phyloP scores from a whole-genome alignment of 2,113 vertebrate species.

The Gracilinanus agilis region DNA sequence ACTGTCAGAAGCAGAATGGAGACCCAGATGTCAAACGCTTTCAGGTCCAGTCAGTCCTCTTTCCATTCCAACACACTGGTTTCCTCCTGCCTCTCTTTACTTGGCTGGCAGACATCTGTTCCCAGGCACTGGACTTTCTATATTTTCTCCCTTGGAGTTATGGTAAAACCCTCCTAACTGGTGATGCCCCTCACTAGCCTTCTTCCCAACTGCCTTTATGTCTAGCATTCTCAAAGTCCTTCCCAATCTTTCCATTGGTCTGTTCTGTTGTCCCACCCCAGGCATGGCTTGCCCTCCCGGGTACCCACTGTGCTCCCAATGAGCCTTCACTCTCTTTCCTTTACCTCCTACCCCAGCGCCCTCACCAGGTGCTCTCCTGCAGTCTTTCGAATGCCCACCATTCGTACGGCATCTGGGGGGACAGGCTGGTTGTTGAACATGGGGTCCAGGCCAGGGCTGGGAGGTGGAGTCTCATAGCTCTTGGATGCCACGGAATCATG shows the following conservation, averaged over 20 bases:
- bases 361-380: slow-evolving; percentile 96
- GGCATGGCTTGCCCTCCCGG: accelerated
- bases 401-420: slow-evolving; percentile 94
- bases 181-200: not conserved
- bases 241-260: not conserved
- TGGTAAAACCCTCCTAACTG: accelerated
- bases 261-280: not conserved
- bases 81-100: not conserved
- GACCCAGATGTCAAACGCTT: not conserved
- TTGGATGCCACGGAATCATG: slow-evolving; percentile 97
- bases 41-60: not conserved
- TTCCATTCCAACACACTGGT: not conserved
- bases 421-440: slow-evolving; percentile 93
- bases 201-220: not conserved
- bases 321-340: not conserved
- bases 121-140: not conserved
- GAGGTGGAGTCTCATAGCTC: slow-evolving; percentile 94
- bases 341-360: not conserved
- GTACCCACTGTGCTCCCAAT: not conserved
- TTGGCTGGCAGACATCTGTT: accelerated
- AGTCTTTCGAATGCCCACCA: slow-evolving; percentile 97
- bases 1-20: not conserved
- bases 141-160: not conserved
- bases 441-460: slow-evolving; percentile 92
- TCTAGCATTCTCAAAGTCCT: not conserved